phyloP scores from a whole-genome alignment of 2,113 vertebrate species.

The Lepus americanus region DNA sequence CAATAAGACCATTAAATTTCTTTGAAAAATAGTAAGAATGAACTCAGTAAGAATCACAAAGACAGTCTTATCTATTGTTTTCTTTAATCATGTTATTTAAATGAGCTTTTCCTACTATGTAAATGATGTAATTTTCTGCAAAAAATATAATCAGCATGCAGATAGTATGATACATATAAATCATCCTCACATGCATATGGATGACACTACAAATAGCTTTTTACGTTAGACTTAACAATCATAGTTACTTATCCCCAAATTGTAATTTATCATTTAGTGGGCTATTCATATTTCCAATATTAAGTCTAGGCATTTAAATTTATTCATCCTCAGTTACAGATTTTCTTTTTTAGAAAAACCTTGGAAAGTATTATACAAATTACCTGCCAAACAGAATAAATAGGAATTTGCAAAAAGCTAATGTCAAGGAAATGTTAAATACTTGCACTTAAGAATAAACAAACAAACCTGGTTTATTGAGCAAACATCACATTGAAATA shows the following conservation, averaged over 20 bases:
- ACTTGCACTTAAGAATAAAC: neutral
- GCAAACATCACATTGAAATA: conserved; percentile 18
- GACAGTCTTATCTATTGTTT: neutral
- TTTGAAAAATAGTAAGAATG: neutral
- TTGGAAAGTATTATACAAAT: neutral
- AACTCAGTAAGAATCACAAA: neutral
- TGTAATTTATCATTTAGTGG: neutral
- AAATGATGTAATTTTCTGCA: neutral
- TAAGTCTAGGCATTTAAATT: conserved; percentile 16
- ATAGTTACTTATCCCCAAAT: neutral
- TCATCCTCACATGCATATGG: neutral
- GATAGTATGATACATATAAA: neutral
- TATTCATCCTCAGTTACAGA: conserved; percentile 31
- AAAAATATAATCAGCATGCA: neutral
- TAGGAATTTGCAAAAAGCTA: neutral
- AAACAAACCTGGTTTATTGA: conserved; percentile 14
- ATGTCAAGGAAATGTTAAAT: conserved; percentile 51
- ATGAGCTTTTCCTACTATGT: neutral
- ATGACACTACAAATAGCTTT: neutral
- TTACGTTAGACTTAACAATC: neutral
- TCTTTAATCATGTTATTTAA: neutral
- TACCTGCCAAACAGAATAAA: neutral
- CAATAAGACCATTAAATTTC: neutral
- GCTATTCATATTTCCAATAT: neutral
- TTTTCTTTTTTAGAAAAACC: neutral